Conservation (phyloP, 1,140 invertebrate species). For the Zaprionus vittiger region DNA sequence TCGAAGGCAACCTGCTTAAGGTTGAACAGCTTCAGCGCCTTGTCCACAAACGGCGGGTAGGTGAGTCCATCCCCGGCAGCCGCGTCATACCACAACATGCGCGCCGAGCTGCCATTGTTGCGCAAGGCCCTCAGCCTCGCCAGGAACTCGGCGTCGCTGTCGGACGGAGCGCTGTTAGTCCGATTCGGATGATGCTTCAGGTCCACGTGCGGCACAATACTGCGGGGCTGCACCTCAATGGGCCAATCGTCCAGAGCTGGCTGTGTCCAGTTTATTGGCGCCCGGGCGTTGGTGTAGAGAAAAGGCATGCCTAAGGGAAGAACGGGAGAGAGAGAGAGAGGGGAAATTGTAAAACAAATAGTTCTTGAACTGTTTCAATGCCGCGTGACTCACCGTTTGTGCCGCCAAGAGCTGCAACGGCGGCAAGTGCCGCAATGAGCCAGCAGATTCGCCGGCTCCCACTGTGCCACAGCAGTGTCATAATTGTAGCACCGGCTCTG, state of each 20-base stretch:
- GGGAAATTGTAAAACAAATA: neutral
- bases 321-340: neutral
- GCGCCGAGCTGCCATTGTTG: constrained; percentile 84
- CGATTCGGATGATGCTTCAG: constrained; percentile 83
- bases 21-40: constrained; percentile 92
- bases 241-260: constrained; percentile 85
- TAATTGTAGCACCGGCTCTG: constrained; percentile 32
- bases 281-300: constrained; percentile 66
- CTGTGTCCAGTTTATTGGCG: constrained; percentile 86
- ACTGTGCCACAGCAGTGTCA: constrained; percentile 29
- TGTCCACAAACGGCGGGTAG: constrained; percentile 91
- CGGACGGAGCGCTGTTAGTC: constrained; percentile 84
- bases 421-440: constrained; percentile 58
- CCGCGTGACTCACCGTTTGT: constrained; percentile 52
- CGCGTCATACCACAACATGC: constrained; percentile 90
- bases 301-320: constrained; percentile 66
- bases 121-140: constrained; percentile 85
- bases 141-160: constrained; percentile 85
- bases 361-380: constrained; percentile 8
- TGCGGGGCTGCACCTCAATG: constrained; percentile 84
- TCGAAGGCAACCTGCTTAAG: constrained; percentile 93
- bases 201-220: constrained; percentile 85
- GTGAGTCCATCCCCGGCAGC: constrained; percentile 88
- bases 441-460: constrained; percentile 58
- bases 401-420: constrained; percentile 32